These are phyloP conservation scores for Oxyteleia sp. DNA, from an alignment of 2,888 invertebrate genomes.

Conservation along the genomic window DNA sequence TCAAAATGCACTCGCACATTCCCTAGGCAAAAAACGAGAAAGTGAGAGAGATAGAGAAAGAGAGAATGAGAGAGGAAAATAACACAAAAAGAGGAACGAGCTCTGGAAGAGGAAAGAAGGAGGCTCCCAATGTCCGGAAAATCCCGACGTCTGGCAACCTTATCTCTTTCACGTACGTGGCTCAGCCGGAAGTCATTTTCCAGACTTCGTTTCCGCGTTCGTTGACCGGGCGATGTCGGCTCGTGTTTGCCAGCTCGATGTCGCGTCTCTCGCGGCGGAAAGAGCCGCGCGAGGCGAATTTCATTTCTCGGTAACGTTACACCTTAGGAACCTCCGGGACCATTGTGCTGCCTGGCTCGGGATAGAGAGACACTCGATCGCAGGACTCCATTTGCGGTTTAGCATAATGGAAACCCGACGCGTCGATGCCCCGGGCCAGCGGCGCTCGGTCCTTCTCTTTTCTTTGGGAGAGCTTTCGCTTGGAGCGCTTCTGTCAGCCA, in stretches of 20 bases:
- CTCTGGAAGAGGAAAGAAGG: constrained; percentile 9
- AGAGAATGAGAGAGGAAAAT: not conserved
- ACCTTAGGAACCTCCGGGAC: constrained; percentile 84
- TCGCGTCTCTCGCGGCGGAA: constrained; percentile 61
- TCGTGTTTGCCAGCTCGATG: constrained; percentile 66
- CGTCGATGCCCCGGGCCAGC: constrained; percentile 81
- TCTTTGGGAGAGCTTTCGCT: too few species aligned
- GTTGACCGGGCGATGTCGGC: constrained; percentile 69
- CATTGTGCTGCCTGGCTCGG: constrained; percentile 82
- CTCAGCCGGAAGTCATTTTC: constrained; percentile 68
- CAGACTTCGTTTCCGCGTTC: constrained; percentile 68
- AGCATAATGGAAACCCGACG: constrained; percentile 88
- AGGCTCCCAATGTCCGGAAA: constrained; percentile 45
- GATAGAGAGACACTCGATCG: constrained; percentile 87
- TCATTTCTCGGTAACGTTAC: constrained; percentile 87
- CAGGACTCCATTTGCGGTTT: constrained; percentile 88
- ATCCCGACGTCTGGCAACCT: constrained; percentile 66
- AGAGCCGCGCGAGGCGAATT: constrained; percentile 80
- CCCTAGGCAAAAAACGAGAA: constrained; percentile 25
- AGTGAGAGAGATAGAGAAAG: not conserved
- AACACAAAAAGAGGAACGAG: constrained; percentile 17
- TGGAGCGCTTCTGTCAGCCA: constrained; percentile 55
- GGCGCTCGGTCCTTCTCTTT: constrained; percentile 62
- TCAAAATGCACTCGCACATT: constrained; percentile 24
- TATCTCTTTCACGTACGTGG: constrained; percentile 55